Conservation (phyloP, 2,113 vertebrate genomes). For the Halichoeres trimaculatus region DNA sequence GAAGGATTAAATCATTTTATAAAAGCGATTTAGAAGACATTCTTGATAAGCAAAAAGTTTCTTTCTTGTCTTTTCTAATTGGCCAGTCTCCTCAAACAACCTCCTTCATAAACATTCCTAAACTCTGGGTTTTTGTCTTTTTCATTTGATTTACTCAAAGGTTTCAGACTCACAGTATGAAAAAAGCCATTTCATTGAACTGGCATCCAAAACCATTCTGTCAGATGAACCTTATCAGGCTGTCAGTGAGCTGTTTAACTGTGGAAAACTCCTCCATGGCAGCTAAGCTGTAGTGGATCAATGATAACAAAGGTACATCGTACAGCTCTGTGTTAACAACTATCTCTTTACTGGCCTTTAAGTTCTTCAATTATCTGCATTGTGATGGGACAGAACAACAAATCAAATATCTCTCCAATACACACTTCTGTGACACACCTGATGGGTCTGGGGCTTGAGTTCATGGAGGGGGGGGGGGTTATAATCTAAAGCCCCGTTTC, state of each 20-base stretch:
- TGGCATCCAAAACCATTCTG: neutral
- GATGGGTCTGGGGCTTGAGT: too few relatives aligned
- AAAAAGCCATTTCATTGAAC: conserved; percentile 12
- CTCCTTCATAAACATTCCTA: neutral
- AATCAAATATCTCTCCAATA: too few relatives aligned
- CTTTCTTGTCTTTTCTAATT: neutral
- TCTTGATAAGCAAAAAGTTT: neutral
- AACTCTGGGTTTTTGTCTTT: neutral
- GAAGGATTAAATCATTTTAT: neutral
- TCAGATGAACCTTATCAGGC: conserved; percentile 8
- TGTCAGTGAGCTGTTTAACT: neutral
- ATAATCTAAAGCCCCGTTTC: too few relatives aligned
- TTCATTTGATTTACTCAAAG: neutral
- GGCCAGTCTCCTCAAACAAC: neutral
- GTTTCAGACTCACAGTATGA: neutral
- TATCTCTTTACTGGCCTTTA: too few relatives aligned
- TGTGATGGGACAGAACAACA: too few relatives aligned
- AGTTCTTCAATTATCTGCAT: too few relatives aligned
- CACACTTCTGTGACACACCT: too few relatives aligned
- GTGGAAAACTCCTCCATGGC: conserved; percentile 2
- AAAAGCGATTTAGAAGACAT: neutral
- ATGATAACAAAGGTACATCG: too few relatives aligned
- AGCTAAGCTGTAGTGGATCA: neutral
- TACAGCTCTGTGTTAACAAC: too few relatives aligned
- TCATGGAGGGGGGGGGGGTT: too few relatives aligned